Evolutionary conservation across 2,113 vertebrate genomes (phyloP).

Genomic region (Cercopithecus mona): DNA sequence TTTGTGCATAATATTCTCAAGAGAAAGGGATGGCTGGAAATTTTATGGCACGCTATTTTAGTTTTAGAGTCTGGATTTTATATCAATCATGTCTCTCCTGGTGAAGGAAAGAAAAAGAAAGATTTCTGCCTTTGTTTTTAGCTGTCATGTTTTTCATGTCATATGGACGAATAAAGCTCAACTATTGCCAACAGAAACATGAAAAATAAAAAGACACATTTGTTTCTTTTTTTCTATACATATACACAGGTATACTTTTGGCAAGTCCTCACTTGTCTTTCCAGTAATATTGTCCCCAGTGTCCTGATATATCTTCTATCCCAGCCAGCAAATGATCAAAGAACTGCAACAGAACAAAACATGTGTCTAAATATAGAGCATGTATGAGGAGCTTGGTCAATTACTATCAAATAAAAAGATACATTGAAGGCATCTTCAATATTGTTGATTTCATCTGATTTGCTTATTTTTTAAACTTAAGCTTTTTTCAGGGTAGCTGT

Average conservation of each 20-base stretch:
- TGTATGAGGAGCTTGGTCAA: neutral
- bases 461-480: neutral
- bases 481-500: neutral
- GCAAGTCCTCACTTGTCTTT: conserved; percentile 90
- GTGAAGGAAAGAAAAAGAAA: neutral
- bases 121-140: neutral
- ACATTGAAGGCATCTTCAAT: neutral
- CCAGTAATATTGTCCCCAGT: conserved; percentile 93
- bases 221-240: neutral
- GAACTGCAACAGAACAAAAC: conserved; percentile 84
- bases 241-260: conserved; percentile 63
- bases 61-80: neutral
- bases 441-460: neutral
- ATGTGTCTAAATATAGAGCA: conserved; percentile 56
- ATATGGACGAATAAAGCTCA: neutral
- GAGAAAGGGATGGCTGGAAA: neutral
- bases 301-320: conserved; percentile 91
- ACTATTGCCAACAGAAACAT: neutral
- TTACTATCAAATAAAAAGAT: neutral
- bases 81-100: neutral
- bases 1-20: neutral
- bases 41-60: neutral
- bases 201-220: conserved; percentile 58
- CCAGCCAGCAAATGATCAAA: conserved; percentile 90
- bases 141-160: neutral